A percentile compares a stretch with the other conserved stretches of the same genome.
phyloP scores from a whole-genome alignment of 2,797 vertebrate species.

The Adrianichthys oophorus region DNA sequence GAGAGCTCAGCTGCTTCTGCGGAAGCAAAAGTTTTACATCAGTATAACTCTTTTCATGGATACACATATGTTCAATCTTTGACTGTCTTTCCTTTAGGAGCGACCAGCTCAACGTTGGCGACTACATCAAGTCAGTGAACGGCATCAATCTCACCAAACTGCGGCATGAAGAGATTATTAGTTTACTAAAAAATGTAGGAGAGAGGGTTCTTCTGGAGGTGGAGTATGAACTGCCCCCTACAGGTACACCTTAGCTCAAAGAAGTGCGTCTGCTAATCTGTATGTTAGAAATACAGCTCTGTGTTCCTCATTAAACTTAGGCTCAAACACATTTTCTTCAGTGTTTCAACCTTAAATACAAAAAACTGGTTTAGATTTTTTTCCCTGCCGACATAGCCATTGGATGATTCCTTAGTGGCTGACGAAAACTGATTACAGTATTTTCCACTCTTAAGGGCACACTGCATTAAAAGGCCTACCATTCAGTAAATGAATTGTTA shows the following conservation, averaged over 20 bases:
- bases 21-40: neutral
- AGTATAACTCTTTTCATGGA: neutral
- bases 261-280: neutral
- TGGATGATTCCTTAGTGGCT: no score
- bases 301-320: no score
- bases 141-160: constrained; percentile 95
- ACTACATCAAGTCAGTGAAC: constrained; percentile 97
- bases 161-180: constrained; percentile 95
- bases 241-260: constrained; percentile 70
- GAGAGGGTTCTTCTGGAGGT: constrained; percentile 96
- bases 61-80: neutral
- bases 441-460: no score
- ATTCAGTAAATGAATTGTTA: no score
- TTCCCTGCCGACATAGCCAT: no score
- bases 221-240: constrained; percentile 94
- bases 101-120: constrained; percentile 93
- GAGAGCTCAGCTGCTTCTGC: constrained; percentile 18
- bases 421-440: no score
- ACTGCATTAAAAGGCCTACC: no score
- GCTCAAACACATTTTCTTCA: no score
- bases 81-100: constrained; percentile 77
- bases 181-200: constrained; percentile 93
- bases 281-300: neutral
- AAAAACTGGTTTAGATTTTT: no score
- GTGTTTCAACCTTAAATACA: no score